phyloP scores from a whole-genome alignment of 2,888 invertebrate species.

The Dasysyrphus tricinctus region DNA sequence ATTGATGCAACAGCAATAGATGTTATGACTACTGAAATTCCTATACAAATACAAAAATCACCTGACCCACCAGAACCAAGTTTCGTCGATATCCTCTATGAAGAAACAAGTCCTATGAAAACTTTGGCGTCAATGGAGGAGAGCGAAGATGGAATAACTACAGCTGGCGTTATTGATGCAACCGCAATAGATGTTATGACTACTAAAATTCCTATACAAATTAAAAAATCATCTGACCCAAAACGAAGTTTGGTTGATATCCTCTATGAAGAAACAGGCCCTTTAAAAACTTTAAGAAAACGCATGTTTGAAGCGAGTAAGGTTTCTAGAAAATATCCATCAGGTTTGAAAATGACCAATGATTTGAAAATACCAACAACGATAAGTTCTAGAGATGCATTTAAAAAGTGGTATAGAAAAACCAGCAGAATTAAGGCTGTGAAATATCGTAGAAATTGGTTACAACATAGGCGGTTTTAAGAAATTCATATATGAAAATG shows the following conservation, averaged over 20 bases:
- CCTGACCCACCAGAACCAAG: not conserved
- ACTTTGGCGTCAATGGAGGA: not conserved
- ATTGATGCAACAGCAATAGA: not conserved
- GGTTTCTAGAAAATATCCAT: slow-evolving; percentile 20
- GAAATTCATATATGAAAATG: not conserved
- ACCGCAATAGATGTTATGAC: not conserved
- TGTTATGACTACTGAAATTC: not conserved
- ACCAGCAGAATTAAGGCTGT: not conserved
- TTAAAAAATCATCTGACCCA: not conserved
- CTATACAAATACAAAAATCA: not conserved
- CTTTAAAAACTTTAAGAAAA: slow-evolving; percentile 32
- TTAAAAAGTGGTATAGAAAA: slow-evolving; percentile 29
- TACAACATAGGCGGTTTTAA: not conserved
- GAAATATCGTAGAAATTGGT: not conserved
- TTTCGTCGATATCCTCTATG: slow-evolving; percentile 2
- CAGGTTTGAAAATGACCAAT: slow-evolving; percentile 3
- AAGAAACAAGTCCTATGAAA: slow-evolving; percentile 29
- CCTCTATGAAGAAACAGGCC: slow-evolving; percentile 26
- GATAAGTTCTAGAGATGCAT: not conserved
- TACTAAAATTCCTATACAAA: not conserved
- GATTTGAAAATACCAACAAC: slow-evolving; percentile 26
- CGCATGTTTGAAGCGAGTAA: slow-evolving; percentile 16
- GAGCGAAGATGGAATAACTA: not conserved
- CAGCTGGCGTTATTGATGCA: not conserved
- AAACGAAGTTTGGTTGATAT: not conserved